phyloP scores from a whole-genome alignment of 2,797 vertebrate species.

The Coregonus ussuriensis region DNA sequence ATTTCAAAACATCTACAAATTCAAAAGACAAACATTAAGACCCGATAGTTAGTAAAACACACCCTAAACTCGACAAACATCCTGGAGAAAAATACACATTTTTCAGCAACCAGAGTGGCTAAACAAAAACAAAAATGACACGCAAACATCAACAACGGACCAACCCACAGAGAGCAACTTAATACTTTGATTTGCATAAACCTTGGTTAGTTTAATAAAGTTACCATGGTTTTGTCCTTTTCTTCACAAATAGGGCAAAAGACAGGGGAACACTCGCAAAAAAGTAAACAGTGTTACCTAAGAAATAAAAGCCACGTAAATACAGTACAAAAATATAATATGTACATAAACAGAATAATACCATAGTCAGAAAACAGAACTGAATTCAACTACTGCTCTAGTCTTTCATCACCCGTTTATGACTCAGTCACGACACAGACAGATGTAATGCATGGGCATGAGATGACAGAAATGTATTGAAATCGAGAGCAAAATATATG shows the following conservation, averaged over 20 bases:
- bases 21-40: conserved; percentile 16
- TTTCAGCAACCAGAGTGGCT: conserved; percentile 1
- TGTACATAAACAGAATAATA: neutral
- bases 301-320: neutral
- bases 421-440: neutral
- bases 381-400: neutral
- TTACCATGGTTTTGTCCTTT: conserved; percentile 2
- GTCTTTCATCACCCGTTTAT: neutral
- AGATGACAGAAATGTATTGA: too few species aligned
- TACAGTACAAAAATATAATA: neutral
- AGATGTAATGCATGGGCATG: neutral
- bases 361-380: neutral
- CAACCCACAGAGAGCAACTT: conserved; percentile 13
- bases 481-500: neutral
- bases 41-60: conserved; percentile 13
- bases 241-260: neutral
- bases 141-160: neutral
- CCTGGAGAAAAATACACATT: neutral
- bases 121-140: neutral
- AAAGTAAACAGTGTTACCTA: neutral
- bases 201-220: neutral
- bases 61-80: neutral
- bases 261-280: neutral
- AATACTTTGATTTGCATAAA: neutral
- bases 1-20: conserved; percentile 21